Evolutionary conservation across 2,113 vertebrate species (phyloP), one percentile per base, ranked within the genome.

Genomic region (Cichladusa arquata): DNA sequence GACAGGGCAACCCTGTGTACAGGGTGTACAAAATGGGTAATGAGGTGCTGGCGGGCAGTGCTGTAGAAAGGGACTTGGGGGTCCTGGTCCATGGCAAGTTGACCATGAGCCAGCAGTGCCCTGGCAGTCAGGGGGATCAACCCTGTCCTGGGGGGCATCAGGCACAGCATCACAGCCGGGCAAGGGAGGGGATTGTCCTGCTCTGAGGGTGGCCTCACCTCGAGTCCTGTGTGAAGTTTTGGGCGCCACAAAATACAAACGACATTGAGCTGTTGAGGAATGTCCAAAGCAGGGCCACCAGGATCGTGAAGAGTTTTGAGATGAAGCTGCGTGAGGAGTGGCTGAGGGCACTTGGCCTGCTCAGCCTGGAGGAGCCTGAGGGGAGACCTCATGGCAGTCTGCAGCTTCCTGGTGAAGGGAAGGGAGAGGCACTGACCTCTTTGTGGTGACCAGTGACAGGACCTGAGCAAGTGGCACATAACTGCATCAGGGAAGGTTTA

Each of bases 201-300:
- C 57, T 23, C 22, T 31, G 20, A 38, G 11, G 7, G 9, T 4
- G 1, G 23, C 40, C 40, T 54, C n/a, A 28, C 9, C 14, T 62
- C 0, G 0, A 72, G 22, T 7, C 1, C 28, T 54, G 23, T 1
- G 18, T 0, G 12, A 17, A 38, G 22, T 47, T 54, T 6, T 11
- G 48, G n/a, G 28, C 1, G 2, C 14, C 14, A 33, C n/a, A 62
- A 26, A 11, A 26, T 9, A 64, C 13, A 62, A 25, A 71, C 23
- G 14, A 38, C 12, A 54, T 22, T 18, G 28, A 73, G 40, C 13
- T 60, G 11, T 54, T 38, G 33, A 18, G 44, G 8, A 45, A 11
- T 18, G 14, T 22, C 13, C 38, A 38, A 38, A 64, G 48, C 18
- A 47, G 28, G 23, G 14, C 48, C n/a, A n/a, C n/a, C 28, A 23